These are phyloP conservation scores for Zaprionus nigranus DNA, from an alignment of 1,140 invertebrate genomes.

Conservation along the genomic window DNA sequence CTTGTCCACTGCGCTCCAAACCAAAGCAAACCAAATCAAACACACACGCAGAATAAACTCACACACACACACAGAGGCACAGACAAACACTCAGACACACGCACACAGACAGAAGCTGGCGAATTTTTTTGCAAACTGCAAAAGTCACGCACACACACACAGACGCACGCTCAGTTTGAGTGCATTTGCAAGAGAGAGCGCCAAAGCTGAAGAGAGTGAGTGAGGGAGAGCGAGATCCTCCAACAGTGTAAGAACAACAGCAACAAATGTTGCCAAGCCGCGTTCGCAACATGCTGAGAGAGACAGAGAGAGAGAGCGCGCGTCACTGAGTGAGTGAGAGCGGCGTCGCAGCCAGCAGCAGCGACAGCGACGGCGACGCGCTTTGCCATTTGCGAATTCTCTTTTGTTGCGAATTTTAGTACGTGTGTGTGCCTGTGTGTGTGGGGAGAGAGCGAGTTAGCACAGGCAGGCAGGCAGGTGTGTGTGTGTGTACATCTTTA, in stretches of 20 bases:
- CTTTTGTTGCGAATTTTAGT: constrained; percentile 54
- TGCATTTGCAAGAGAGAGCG: constrained; percentile 21
- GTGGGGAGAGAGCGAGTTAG: neutral
- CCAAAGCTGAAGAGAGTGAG: constrained; percentile 19
- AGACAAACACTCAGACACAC: constrained; percentile 37
- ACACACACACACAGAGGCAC: constrained; percentile 39
- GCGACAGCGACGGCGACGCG: constrained; percentile 16
- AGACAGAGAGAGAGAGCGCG: constrained; percentile 2
- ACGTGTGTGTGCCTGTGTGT: too few relatives aligned
- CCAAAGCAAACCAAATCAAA: constrained; percentile 73
- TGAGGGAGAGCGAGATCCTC: constrained; percentile 1
- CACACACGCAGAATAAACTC: constrained; percentile 51
- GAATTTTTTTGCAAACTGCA: constrained; percentile 49
- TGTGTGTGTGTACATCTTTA: neutral
- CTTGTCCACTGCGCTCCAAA: constrained; percentile 68
- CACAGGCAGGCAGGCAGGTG: neutral
- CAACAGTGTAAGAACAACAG: constrained; percentile 12
- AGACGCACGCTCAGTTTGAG: constrained; percentile 21
- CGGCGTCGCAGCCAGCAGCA: too few relatives aligned
- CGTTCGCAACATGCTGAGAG: constrained; percentile 39
- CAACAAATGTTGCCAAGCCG: constrained; percentile 40
- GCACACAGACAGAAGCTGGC: constrained; percentile 4
- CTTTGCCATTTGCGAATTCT: constrained; percentile 58
- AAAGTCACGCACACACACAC: constrained; percentile 39
- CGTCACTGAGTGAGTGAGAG: neutral